Percentiles rank a stretch among this genome's conserved stretches.
These are phyloP conservation scores for Archegozetes longisetosus DNA, from an alignment of 1,140 invertebrate genomes.

Conservation along the genomic window DNA sequence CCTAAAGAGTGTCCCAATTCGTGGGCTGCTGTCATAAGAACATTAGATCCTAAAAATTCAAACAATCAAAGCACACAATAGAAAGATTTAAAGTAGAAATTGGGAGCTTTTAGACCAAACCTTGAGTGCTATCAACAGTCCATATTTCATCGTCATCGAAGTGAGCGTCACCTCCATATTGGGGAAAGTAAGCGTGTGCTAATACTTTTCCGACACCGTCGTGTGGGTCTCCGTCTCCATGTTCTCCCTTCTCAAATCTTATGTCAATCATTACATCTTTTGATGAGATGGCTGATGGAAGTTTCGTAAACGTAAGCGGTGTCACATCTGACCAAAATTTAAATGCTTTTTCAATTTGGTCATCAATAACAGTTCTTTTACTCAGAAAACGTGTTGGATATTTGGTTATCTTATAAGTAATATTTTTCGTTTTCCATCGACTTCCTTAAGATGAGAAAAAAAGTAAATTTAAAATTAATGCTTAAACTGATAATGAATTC, in stretches of 20 bases:
- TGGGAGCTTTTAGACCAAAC: background rate
- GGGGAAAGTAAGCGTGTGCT: slow-evolving; percentile 37
- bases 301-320: slow-evolving; percentile 36
- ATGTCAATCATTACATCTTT: slow-evolving; percentile 48
- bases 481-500: background rate
- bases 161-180: slow-evolving; percentile 33
- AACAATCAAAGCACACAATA: background rate
- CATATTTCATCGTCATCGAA: slow-evolving; percentile 38
- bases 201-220: slow-evolving; percentile 40
- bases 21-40: slow-evolving; percentile 34
- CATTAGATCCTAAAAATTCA: slow-evolving; percentile 29
- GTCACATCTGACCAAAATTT: slow-evolving; percentile 24
- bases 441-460: slow-evolving; percentile 35
- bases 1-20: slow-evolving; percentile 34
- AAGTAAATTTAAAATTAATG: background rate
- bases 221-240: slow-evolving; percentile 48
- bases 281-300: slow-evolving; percentile 31
- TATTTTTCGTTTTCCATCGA: slow-evolving; percentile 63
- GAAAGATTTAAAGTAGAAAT: background rate
- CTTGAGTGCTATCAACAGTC: slow-evolving; percentile 19
- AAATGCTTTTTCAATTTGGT: slow-evolving; percentile 17
- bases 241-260: slow-evolving; percentile 55
- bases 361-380: background rate
- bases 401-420: slow-evolving; percentile 59
- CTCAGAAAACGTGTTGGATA: background rate